A percentile compares a stretch with the other conserved stretches of the same genome.
These are phyloP conservation scores for Chiloscyllium plagiosum DNA, from an alignment of 2,113 vertebrate species.

Conservation along the genomic window DNA sequence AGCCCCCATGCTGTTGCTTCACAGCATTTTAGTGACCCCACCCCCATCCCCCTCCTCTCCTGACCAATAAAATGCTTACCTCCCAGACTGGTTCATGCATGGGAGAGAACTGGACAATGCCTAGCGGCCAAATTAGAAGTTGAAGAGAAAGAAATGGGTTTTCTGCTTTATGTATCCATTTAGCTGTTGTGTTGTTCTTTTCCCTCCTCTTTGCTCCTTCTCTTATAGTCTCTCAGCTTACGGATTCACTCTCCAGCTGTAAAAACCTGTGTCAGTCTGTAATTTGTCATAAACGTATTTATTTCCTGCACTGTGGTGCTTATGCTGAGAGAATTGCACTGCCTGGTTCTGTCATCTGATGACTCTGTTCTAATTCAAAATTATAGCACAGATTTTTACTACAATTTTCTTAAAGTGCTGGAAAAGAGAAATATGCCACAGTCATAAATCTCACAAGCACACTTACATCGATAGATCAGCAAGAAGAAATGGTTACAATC, in stretches of 20 bases:
- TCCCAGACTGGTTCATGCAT: too few species aligned
- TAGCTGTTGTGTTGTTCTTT: neutral
- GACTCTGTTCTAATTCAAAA: neutral
- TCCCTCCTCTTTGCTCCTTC: neutral
- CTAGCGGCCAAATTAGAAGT: neutral
- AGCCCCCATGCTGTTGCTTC: too few species aligned
- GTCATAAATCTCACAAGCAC: neutral
- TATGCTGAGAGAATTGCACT: neutral
- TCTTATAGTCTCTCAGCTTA: neutral
- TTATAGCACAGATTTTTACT: neutral
- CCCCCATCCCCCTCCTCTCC: too few species aligned
- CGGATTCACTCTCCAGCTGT: neutral
- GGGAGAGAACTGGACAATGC: too few species aligned
- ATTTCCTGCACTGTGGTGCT: neutral
- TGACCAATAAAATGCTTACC: too few species aligned
- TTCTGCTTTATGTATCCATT: neutral
- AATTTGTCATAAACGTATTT: neutral
- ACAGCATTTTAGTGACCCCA: too few species aligned
- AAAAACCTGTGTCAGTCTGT: neutral
- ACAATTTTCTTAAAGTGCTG: neutral
- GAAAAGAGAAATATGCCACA: neutral
- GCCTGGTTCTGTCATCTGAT: too few species aligned
- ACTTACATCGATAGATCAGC: conserved; percentile 20
- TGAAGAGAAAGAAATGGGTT: neutral
- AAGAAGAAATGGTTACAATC: conserved; percentile 22